Conservation (phyloP, 2,113 vertebrate species). For the Elephas maximus region DNA sequence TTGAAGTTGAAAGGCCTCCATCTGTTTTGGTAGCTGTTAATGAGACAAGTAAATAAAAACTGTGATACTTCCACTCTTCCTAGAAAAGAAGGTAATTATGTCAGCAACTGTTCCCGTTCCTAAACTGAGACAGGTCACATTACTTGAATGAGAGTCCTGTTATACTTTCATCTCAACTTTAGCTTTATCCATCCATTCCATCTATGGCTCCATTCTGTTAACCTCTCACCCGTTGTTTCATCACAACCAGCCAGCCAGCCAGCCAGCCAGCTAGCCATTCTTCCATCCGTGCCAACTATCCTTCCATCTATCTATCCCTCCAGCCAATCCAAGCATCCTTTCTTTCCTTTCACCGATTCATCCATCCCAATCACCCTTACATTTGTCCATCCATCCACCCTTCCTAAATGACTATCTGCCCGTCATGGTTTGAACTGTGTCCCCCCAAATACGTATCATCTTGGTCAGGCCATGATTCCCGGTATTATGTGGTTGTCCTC, state of each 20-base stretch:
- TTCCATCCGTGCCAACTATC: background rate
- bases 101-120: background rate
- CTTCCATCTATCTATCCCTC: background rate
- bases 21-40: background rate
- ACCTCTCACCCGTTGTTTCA: background rate
- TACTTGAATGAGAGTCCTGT: background rate
- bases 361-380: background rate
- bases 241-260: background rate
- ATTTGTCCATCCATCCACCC: too few species aligned
- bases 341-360: background rate
- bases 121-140: background rate
- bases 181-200: background rate
- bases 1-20: fast-evolving
- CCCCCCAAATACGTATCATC: too few species aligned
- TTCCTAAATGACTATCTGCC: background rate
- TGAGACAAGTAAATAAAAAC: background rate
- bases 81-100: background rate
- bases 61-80: background rate
- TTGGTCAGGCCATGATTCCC: too few species aligned
- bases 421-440: too few species aligned
- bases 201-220: background rate
- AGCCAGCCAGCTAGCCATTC: too few species aligned
- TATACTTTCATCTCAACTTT: background rate
- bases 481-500: too few species aligned
- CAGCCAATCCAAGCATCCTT: background rate